A percentile compares a stretch with the other conserved stretches of the same genome.
phyloP scores from a whole-genome alignment of 2,113 vertebrate species.

The Lipophrys pholis region DNA sequence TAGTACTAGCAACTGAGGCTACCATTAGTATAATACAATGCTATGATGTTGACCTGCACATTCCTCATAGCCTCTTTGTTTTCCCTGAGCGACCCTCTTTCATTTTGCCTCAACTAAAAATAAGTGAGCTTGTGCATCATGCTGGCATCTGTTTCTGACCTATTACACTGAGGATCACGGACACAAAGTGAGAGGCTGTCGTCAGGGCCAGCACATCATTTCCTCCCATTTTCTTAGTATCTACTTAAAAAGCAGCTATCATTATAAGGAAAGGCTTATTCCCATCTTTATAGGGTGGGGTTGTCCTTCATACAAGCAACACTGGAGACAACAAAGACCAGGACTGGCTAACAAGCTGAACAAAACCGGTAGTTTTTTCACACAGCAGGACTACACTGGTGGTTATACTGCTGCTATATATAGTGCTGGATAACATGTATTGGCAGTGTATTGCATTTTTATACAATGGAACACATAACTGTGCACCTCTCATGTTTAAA shows the following conservation, averaged over 20 bases:
- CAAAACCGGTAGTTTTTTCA: slow-evolving; percentile 46
- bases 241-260: slow-evolving; percentile 36
- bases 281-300: slow-evolving; percentile 9
- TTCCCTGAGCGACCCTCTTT: slow-evolving; percentile 24
- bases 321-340: slow-evolving; percentile 44
- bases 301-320: slow-evolving; percentile 34
- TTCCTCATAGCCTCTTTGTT: slow-evolving; percentile 3
- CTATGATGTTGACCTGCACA: background rate
- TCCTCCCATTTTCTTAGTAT: background rate
- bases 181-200: slow-evolving; percentile 32
- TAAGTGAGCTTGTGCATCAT: slow-evolving; percentile 35
- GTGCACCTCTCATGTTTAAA: slow-evolving; percentile 12
- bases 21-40: background rate
- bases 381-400: slow-evolving; percentile 30
- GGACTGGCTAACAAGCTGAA: slow-evolving; percentile 51
- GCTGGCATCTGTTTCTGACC: slow-evolving; percentile 24
- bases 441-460: slow-evolving; percentile 42
- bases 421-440: slow-evolving; percentile 37
- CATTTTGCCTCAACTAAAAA: slow-evolving; percentile 38
- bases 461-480: slow-evolving; percentile 4
- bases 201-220: slow-evolving; percentile 6
- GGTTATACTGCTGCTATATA: slow-evolving; percentile 59
- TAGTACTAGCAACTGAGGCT: background rate
- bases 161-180: slow-evolving; percentile 21
- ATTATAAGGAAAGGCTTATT: background rate